Evolutionary conservation across 2,797 vertebrate genomes (phyloP).

Genomic region (Chromis chromis): DNA sequence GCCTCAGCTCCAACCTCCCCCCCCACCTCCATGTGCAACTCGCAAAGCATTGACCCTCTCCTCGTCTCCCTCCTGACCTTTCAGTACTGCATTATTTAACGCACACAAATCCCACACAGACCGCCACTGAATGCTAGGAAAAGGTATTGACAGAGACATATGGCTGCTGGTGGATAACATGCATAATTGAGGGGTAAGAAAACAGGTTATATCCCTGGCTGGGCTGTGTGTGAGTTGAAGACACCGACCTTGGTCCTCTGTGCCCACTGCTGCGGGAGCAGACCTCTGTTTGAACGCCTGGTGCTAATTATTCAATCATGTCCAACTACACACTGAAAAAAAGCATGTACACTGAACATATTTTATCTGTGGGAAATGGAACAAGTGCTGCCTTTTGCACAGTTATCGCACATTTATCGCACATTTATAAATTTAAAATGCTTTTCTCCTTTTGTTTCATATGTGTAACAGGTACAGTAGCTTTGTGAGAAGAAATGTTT

Average conservation of each 20-base stretch:
- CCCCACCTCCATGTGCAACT: slow-evolving; percentile 44
- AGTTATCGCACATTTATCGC: not conserved
- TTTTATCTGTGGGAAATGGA: slow-evolving; percentile 20
- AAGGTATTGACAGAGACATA: slow-evolving; percentile 87
- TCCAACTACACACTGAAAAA: slow-evolving; percentile 40
- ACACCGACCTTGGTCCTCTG: slow-evolving; percentile 73
- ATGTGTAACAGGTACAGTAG: not conserved
- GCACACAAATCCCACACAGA: slow-evolving; percentile 85
- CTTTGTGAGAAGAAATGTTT: not conserved
- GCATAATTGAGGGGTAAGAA: slow-evolving; percentile 86
- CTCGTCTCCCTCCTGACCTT: slow-evolving; percentile 84
- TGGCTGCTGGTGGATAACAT: slow-evolving; percentile 82
- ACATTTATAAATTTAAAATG: not conserved
- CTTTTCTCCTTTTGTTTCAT: not conserved
- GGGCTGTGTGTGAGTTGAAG: slow-evolving; percentile 58
- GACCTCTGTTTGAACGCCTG: slow-evolving; percentile 63
- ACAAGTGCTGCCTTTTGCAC: not conserved
- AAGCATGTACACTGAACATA: slow-evolving; percentile 23
- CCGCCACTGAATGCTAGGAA: slow-evolving; percentile 79
- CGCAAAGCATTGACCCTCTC: slow-evolving; percentile 79
- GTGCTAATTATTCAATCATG: slow-evolving; percentile 73
- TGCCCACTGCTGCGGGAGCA: slow-evolving; percentile 52
- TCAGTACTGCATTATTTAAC: slow-evolving; percentile 88
- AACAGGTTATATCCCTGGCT: slow-evolving; percentile 79
- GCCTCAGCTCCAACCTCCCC: slow-evolving; percentile 57